These are phyloP conservation scores for Cuculus canorus DNA, from an alignment of 2,797 vertebrate species.

Conservation along the genomic window DNA sequence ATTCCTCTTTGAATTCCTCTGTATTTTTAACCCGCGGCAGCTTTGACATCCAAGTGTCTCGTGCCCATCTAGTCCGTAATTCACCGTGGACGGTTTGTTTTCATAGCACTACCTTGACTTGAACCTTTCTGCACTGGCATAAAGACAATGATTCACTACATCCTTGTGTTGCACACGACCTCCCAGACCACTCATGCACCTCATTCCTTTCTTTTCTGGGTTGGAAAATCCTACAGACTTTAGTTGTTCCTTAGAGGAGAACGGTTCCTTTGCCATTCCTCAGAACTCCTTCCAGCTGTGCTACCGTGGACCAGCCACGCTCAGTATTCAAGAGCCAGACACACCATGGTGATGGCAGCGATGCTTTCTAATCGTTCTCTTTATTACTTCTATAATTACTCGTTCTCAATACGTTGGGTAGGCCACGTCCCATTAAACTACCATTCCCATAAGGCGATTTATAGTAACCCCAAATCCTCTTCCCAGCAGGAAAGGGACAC, in stretches of 20 bases:
- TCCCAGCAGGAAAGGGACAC: neutral
- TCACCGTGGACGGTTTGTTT: neutral
- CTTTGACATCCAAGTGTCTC: neutral
- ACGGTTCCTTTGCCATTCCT: neutral
- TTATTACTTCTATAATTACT: neutral
- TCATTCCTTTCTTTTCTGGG: neutral
- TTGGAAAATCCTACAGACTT: neutral
- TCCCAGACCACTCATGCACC: neutral
- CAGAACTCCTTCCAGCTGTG: neutral
- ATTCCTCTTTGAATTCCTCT: neutral
- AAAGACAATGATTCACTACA: neutral
- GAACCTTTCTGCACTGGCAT: neutral
- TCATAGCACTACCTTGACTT: neutral
- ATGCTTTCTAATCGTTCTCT: neutral
- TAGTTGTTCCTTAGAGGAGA: neutral
- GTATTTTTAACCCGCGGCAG: neutral
- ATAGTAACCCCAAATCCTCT: neutral
- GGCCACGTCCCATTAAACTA: neutral
- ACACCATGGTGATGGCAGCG: fast-evolving
- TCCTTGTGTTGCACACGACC: neutral
- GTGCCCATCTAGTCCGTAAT: neutral
- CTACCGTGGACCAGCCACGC: neutral
- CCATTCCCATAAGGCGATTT: fast-evolving
- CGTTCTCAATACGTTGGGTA: neutral
- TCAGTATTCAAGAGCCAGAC: neutral